A percentile compares a stretch with the other conserved stretches of the same genome.
phyloP scores from a whole-genome alignment of 2,888 invertebrate species.

The Tetramorium bicarinatum region DNA sequence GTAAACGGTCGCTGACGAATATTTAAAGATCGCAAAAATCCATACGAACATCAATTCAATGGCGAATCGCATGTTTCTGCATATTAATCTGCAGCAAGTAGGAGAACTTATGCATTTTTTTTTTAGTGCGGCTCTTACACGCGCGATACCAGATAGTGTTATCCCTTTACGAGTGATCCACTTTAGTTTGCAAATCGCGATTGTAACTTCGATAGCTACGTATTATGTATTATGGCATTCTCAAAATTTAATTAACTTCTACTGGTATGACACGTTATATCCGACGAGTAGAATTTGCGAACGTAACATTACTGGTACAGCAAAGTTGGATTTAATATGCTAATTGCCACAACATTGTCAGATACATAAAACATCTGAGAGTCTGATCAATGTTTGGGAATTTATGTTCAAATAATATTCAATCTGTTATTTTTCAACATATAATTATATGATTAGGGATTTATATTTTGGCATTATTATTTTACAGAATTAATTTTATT shows the following conservation, averaged over 20 bases:
- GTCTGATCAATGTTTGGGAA: not conserved
- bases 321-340: not conserved
- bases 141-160: not conserved
- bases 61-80: not conserved
- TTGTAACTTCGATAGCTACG: constrained; percentile 6
- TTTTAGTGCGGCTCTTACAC: not conserved
- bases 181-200: constrained; percentile 20
- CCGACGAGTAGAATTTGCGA: constrained; percentile 18
- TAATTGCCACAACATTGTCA: not conserved
- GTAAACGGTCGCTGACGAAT: constrained; percentile 77
- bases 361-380: constrained; percentile 1
- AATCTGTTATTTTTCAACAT: not conserved
- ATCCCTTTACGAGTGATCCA: not conserved
- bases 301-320: not conserved
- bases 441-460: not conserved
- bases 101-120: not conserved
- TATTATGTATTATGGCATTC: constrained; percentile 17
- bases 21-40: constrained; percentile 58
- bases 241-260: constrained; percentile 42
- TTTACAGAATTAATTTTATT: not conserved
- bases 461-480: constrained; percentile 4
- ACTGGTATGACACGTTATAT: not conserved
- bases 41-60: not conserved
- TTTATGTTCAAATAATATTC: not conserved
- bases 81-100: not conserved